Conservation (phyloP, 2,797 vertebrate genomes). For the Hydrolagus colliei region DNA sequence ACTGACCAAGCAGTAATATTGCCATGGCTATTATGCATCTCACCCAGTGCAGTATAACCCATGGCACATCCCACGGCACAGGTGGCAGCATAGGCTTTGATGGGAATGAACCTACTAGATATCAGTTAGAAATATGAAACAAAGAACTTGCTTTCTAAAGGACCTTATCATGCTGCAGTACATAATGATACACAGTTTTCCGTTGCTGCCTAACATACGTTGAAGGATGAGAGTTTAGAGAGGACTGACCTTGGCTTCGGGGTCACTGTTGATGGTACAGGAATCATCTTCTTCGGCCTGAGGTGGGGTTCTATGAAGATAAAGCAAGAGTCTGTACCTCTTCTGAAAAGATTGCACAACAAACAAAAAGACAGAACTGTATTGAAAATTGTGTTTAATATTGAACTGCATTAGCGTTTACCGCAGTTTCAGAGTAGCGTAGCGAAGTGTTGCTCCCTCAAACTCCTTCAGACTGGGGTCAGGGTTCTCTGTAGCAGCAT, state of each 20-base stretch:
- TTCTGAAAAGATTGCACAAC: neutral
- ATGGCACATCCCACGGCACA: too few relatives aligned
- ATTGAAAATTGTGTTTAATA: neutral
- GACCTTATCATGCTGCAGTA: too few relatives aligned
- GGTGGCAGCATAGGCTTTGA: too few relatives aligned
- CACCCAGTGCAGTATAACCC: too few relatives aligned
- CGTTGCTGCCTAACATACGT: neutral
- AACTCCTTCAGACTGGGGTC: conserved; percentile 93
- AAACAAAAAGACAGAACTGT: neutral
- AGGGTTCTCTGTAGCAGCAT: conserved; percentile 85
- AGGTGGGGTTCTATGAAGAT: conserved; percentile 61
- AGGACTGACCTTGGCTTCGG: conserved; percentile 78
- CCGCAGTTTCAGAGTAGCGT: conserved; percentile 89
- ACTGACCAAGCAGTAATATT: too few relatives aligned
- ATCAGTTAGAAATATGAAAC: too few relatives aligned
- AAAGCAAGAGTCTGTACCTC: conserved; percentile 25
- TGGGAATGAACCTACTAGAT: too few relatives aligned
- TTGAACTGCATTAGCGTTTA: conserved; percentile 41
- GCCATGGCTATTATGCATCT: too few relatives aligned
- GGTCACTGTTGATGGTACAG: conserved; percentile 74
- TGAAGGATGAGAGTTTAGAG: neutral
- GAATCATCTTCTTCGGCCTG: conserved; percentile 81
- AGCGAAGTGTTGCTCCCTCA: conserved; percentile 86
- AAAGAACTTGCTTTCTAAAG: too few relatives aligned
- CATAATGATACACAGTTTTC: too few relatives aligned